Evolutionary conservation across 2,888 invertebrate genomes (phyloP).

Genomic region (Agriopis aurantiaria): DNA sequence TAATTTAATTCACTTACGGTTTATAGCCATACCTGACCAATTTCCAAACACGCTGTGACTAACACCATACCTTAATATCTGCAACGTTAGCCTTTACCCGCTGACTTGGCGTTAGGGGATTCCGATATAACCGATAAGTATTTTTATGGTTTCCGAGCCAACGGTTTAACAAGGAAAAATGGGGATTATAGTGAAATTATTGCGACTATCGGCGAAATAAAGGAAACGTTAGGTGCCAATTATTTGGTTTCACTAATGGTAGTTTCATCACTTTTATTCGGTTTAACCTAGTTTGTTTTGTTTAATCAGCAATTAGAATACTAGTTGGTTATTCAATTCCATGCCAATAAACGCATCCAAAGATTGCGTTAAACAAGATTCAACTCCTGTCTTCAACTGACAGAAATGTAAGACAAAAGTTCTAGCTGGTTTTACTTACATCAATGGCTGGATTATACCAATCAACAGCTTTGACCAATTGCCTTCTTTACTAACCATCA

Average conservation of each 20-base stretch:
- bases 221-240: slow-evolving; percentile 11
- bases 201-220: slow-evolving; percentile 2
- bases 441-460: no score
- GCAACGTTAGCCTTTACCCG: slow-evolving; percentile 41
- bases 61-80: slow-evolving; percentile 26
- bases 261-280: neutral
- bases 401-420: no score
- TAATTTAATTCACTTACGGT: no score
- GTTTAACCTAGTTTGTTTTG: no score
- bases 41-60: slow-evolving; percentile 4
- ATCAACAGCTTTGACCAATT: no score
- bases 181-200: slow-evolving; percentile 19
- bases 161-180: slow-evolving; percentile 31
- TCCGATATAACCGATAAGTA: slow-evolving; percentile 63
- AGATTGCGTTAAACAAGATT: no score
- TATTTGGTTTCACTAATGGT: slow-evolving; percentile 7
- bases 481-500: no score
- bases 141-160: slow-evolving; percentile 47
- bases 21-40: neutral
- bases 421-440: no score
- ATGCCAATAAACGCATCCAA: no score
- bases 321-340: no score
- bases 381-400: no score
- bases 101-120: slow-evolving; percentile 54
- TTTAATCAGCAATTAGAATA: no score